phyloP scores from a whole-genome alignment of 2,888 invertebrate species.

The Dinocampus coccinellae region DNA sequence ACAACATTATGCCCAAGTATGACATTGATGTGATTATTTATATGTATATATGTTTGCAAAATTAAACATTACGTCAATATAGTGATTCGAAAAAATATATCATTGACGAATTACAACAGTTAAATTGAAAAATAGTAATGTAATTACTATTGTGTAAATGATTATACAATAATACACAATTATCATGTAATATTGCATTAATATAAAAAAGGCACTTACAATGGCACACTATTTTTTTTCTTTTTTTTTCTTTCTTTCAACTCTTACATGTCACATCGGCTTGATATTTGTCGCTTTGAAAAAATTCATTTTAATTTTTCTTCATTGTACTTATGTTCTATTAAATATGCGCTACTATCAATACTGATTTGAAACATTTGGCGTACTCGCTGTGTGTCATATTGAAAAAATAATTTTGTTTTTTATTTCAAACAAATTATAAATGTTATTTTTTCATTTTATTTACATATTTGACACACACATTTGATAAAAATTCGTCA shows the following conservation, averaged over 20 bases:
- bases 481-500: conserved; percentile 2
- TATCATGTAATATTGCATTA: background rate
- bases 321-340: conserved; percentile 31
- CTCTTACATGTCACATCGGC: background rate
- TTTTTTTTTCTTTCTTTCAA: too few species aligned
- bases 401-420: conserved; percentile 40
- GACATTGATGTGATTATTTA: conserved; percentile 32
- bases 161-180: background rate
- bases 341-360: conserved; percentile 49
- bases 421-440: conserved; percentile 1
- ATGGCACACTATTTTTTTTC: conserved; percentile 32
- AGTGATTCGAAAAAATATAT: conserved; percentile 7
- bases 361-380: conserved; percentile 64
- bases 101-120: background rate
- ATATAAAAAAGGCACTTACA: conserved; percentile 27
- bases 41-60: background rate
- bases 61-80: background rate
- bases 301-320: background rate
- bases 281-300: background rate
- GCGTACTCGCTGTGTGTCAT: conserved; percentile 55
- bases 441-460: background rate
- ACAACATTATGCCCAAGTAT: conserved; percentile 51
- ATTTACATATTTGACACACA: conserved; percentile 17
- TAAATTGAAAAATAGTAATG: conserved; percentile 14
- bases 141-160: background rate